Percentiles rank a stretch among this genome's conserved stretches.
Evolutionary conservation across 2,888 invertebrate genomes (phyloP).

Genomic region (Pseudoips prasinana): DNA sequence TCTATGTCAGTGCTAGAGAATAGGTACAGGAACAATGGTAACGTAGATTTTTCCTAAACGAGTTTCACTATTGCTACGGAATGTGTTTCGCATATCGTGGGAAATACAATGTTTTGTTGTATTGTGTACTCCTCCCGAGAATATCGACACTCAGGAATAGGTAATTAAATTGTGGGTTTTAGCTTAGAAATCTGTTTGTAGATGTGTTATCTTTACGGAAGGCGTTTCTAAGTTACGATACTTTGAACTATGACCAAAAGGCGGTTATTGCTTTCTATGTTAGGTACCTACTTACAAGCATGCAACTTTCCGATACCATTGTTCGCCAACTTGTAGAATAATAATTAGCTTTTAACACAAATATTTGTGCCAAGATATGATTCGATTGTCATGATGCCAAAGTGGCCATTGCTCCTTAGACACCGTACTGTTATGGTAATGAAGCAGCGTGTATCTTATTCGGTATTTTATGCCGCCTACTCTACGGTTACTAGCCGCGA

Average conservation of each 20-base stretch:
- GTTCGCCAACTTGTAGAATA: slow-evolving; percentile 27
- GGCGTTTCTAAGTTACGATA: slow-evolving; percentile 8
- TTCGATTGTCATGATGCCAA: slow-evolving; percentile 39
- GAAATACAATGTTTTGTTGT: slow-evolving; percentile 39
- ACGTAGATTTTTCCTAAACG: slow-evolving; percentile 41
- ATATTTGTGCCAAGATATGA: slow-evolving; percentile 25
- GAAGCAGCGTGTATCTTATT: slow-evolving; percentile 21
- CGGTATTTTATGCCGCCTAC: slow-evolving; percentile 11
- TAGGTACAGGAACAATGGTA: slow-evolving; percentile 38
- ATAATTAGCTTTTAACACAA: slow-evolving; percentile 25
- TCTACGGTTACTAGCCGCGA: slow-evolving; percentile 13
- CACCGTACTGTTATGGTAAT: slow-evolving; percentile 43
- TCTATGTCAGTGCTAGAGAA: slow-evolving; percentile 7
- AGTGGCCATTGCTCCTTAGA: slow-evolving; percentile 31
- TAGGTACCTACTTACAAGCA: slow-evolving; percentile 1
- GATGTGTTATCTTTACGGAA: slow-evolving; percentile 21
- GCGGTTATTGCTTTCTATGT: neutral
- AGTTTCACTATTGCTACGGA: slow-evolving; percentile 47
- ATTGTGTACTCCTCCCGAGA: slow-evolving; percentile 22
- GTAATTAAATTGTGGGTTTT: slow-evolving; percentile 9
- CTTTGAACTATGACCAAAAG: slow-evolving; percentile 21
- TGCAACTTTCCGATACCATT: slow-evolving; percentile 34
- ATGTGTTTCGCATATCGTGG: slow-evolving; percentile 43
- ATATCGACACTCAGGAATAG: slow-evolving; percentile 24
- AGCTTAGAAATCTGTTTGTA: slow-evolving; percentile 11